Evolutionary conservation across 1,140 invertebrate genomes (phyloP).

Genomic region (Linepithema humile): DNA sequence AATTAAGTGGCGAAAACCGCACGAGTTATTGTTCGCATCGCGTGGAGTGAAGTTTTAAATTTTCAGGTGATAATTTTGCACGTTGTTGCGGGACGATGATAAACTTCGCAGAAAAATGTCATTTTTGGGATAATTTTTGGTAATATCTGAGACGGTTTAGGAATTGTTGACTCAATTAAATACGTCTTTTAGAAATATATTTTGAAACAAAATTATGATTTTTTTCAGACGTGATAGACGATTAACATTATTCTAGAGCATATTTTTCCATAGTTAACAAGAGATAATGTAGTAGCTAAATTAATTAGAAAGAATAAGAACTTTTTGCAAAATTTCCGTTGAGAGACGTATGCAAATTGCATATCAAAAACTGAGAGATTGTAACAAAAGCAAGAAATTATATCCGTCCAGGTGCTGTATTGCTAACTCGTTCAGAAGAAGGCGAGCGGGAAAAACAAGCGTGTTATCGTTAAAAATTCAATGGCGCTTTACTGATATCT

Average conservation of each 20-base stretch:
- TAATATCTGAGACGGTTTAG: background rate
- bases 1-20: constrained; percentile 21
- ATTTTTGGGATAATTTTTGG: constrained; percentile 2
- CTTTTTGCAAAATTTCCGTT: constrained; percentile 1
- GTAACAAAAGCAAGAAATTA: constrained; percentile 18
- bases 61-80: constrained; percentile 21
- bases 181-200: background rate
- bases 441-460: constrained; percentile 4
- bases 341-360: constrained; percentile 40
- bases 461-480: constrained; percentile 38
- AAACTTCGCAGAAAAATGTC: constrained; percentile 4
- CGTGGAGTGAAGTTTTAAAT: constrained; percentile 9
- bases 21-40: constrained; percentile 31
- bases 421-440: constrained; percentile 1
- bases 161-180: background rate
- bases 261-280: background rate
- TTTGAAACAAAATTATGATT: background rate
- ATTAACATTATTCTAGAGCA: background rate
- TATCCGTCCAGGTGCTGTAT: background rate
- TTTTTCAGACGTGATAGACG: background rate
- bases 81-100: background rate
- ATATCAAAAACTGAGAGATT: background rate
- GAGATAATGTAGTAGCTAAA: background rate
- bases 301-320: background rate
- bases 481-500: background rate